Conservation (phyloP, 1,140 invertebrate genomes). For the Dinoponera quadriceps region DNA sequence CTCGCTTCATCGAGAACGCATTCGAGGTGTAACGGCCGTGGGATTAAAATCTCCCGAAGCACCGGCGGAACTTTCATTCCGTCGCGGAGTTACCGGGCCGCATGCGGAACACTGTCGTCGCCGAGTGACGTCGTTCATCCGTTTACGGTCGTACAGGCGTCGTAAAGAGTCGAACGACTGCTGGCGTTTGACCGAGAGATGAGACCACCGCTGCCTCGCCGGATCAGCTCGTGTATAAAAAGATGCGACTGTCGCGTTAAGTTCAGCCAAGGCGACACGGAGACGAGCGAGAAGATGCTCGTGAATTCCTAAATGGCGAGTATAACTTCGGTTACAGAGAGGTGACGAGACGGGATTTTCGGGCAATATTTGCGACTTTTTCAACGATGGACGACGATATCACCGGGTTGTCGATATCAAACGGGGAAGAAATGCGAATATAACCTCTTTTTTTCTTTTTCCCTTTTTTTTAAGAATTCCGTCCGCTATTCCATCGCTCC, state of each 20-base stretch:
- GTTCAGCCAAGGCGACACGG: not conserved
- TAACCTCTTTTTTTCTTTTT: no score
- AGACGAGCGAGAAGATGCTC: not conserved
- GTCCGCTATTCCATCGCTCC: no score
- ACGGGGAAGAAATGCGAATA: not conserved
- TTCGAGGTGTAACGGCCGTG: not conserved
- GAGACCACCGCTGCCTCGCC: constrained; percentile 46
- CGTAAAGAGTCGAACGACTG: constrained; percentile 75
- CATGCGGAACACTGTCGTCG: not conserved
- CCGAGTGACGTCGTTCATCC: constrained; percentile 10
- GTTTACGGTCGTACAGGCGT: constrained; percentile 75
- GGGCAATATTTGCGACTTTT: constrained; percentile 2
- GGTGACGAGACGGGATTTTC: not conserved
- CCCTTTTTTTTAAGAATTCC: no score
- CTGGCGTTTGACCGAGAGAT: constrained; percentile 77
- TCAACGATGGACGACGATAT: no score
- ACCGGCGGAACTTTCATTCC: not conserved
- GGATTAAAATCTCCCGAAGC: constrained; percentile 26
- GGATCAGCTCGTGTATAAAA: not conserved
- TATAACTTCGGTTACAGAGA: not conserved
- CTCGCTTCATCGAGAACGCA: constrained; percentile 1
- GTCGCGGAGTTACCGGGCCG: not conserved
- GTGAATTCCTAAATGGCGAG: constrained; percentile 16
- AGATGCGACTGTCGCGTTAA: not conserved
- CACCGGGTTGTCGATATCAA: no score